Base-by-base conservation (phyloP, 2,113 vertebrate genomes). In the Morone chrysops region DNA sequence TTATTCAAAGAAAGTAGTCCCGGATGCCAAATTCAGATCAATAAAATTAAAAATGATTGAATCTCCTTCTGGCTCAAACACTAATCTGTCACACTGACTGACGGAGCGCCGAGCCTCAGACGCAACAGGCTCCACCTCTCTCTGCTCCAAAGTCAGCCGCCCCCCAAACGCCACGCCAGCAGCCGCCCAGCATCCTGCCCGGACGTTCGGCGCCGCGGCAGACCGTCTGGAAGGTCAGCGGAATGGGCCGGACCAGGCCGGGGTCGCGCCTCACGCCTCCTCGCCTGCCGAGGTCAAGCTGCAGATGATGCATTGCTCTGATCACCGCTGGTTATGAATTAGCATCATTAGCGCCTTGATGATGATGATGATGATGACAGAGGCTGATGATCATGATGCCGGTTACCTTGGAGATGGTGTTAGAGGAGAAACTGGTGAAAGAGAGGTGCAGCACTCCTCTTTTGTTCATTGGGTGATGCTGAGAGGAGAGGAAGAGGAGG, bases 221-320 rank as follows among this genome's bases (percentile, higher is more conserved):
- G 20, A 53, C 71, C 65, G 75, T 80, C 72, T 20, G 74, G 85
- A 90, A 92, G 89, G 91, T 89, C 89, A 66, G 60, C 59, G 8
- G 71, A 47, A 43, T 7, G 48, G 71, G 38, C 14, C 47, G 59
- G 40, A 70, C 40, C 43, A 47, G 48, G 69, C 62, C 47, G 41
- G 51, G 75, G 74, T 59, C n/a, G 8, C 16, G 2, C 69, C 76
- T 78, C 72, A 20, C 36, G 45, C 61, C 48, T 73, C 62, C 20
- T 69, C 57, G 66, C 83, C 80, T 60, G 59, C 78, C 0, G 73
- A 77, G 72, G 77, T 71, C 74, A 45, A 54, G 41, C 67, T 40
- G 77, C 17, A 60, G 56, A 70, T 82, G 87, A 89, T 84, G 62
- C 2, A 82, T 72, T 13, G 1, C 9, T 25, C 11, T 0, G 6